Conservation (phyloP, 2,797 vertebrate genomes). For the Lacerta viridis region DNA sequence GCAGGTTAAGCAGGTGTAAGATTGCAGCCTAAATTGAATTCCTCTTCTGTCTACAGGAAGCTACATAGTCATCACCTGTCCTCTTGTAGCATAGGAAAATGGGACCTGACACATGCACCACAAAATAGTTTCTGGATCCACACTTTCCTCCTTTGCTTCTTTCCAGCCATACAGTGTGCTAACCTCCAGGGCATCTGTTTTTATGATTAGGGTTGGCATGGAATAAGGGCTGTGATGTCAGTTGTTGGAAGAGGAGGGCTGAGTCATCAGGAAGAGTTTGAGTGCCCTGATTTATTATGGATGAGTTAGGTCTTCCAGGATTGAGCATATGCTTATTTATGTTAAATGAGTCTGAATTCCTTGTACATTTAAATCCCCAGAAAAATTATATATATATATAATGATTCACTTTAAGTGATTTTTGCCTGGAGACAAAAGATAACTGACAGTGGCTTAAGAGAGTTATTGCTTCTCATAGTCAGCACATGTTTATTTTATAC, state of each 20-base stretch:
- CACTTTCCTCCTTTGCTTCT: too few relatives aligned
- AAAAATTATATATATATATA: background rate
- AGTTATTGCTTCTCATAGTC: background rate
- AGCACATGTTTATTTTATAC: too few relatives aligned
- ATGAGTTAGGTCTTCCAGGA: background rate
- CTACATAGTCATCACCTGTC: too few relatives aligned
- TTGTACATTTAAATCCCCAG: background rate
- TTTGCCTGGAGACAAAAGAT: background rate
- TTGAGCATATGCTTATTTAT: background rate
- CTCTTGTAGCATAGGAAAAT: background rate
- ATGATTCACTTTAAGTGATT: background rate
- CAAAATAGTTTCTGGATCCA: background rate
- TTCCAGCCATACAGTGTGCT: background rate
- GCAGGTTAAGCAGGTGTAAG: too few relatives aligned
- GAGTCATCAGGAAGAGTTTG: background rate
- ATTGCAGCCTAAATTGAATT: background rate
- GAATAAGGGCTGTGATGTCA: background rate
- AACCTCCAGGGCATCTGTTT: slow-evolving; percentile 8
- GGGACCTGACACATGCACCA: too few relatives aligned
- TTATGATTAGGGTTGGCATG: background rate
- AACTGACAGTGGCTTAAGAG: background rate
- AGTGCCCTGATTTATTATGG: background rate
- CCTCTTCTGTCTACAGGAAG: background rate
- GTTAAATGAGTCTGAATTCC: background rate
- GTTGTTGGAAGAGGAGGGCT: background rate